A percentile compares a stretch with the other conserved stretches of the same genome.
phyloP scores from a whole-genome alignment of 2,113 vertebrate genomes.

The Oreochromis aureus region DNA sequence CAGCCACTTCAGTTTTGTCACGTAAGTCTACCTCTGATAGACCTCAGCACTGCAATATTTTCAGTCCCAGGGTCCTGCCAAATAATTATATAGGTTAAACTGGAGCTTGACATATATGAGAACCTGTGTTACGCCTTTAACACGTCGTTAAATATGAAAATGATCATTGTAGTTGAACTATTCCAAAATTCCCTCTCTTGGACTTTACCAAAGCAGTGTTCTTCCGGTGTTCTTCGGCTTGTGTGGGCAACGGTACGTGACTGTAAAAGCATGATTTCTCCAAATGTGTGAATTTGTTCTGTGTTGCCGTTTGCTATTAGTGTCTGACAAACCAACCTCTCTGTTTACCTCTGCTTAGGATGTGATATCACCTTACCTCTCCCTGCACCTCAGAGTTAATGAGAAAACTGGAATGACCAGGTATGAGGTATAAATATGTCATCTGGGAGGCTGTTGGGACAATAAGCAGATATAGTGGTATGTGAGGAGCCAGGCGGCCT shows the following conservation, averaged over 20 bases:
- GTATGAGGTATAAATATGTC: background rate
- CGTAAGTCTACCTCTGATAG: background rate
- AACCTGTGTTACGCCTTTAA: background rate
- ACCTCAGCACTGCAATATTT: background rate
- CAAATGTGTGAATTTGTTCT: background rate
- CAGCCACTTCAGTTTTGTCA: background rate
- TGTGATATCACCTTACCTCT: background rate
- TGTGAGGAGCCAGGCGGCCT: background rate
- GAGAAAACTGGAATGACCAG: conserved; percentile 23
- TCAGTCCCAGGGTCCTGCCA: background rate
- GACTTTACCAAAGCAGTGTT: rapidly evolving
- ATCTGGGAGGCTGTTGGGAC: background rate
- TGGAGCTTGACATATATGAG: background rate
- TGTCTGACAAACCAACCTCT: background rate
- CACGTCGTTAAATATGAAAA: background rate
- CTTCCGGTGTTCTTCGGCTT: rapidly evolving
- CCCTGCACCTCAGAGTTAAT: background rate
- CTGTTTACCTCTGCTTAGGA: background rate
- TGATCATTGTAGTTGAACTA: background rate
- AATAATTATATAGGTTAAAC: background rate
- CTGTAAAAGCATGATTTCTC: rapidly evolving
- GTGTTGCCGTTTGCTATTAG: background rate
- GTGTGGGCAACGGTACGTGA: background rate
- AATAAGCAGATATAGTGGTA: background rate
- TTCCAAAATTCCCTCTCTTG: background rate